Base-by-base conservation (phyloP, 2,113 vertebrate genomes). In the Syngnathus floridae region DNA sequence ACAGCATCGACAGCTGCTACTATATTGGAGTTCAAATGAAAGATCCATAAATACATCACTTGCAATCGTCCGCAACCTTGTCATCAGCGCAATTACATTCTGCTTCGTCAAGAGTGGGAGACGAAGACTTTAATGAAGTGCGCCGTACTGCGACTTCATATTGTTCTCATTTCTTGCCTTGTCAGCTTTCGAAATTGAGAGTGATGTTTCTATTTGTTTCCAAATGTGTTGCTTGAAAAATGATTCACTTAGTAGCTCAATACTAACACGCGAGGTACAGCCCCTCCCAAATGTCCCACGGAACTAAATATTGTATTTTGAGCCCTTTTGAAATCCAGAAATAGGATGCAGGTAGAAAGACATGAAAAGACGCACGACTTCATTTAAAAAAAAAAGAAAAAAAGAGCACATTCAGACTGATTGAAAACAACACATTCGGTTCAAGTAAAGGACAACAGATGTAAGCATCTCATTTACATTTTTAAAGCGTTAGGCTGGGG, bases 171-270 rank as follows among this genome's bases (percentile, higher is more conserved):
- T 87, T 88, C 84, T 85, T 87, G 84, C 78, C 74, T 73, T 80
- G 87, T 87, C 86, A 70, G 81, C 74, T 88, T 74, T 71, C 61
- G 55, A 88, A 88, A 90, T 88, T 81, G 86, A 87, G 88, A 90
- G 81, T 83, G 87, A 88, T 88, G 86, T 74, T 83, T 72, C 72
- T 83, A 82, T 88, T 85, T 84, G 74, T 80, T 76, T 71, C 54
- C 63, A 75, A 74, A 73, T 78, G 84, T 84, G 83, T 84, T 79
- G 78, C 70, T 81, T 76, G 45, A 78, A 84, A 86, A 84, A 86
- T 40, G 77, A 70, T 79, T 85, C 83, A 81, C 85, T 87, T 87
- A 75, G 69, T 87, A 75, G 70, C 70, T 81, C 71, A 68, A 80
- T 77, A 73, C 70, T 64, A 80, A 67, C 73, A 71, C 67, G 67